Percentiles rank a stretch among this genome's conserved stretches.
Conservation (phyloP, 2,113 vertebrate genomes). For the Ancistrus triradiatus region DNA sequence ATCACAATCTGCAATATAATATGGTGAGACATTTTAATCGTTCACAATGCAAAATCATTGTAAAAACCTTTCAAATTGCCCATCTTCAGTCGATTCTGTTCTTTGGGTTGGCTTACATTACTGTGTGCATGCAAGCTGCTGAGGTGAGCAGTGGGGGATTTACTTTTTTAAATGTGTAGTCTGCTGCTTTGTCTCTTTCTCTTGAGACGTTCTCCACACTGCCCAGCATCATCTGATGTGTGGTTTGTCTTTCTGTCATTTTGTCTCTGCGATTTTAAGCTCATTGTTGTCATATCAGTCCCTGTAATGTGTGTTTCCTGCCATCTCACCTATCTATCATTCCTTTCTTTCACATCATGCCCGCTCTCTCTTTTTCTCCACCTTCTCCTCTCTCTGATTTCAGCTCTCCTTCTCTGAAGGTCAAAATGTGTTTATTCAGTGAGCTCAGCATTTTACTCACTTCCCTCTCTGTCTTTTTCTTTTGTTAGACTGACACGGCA, state of each 20-base stretch:
- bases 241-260: constrained; percentile 59
- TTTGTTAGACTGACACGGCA: too few relatives aligned
- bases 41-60: too few relatives aligned
- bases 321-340: constrained; percentile 54
- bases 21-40: too few relatives aligned
- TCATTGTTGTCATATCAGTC: constrained; percentile 58
- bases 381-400: constrained; percentile 11
- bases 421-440: too few relatives aligned
- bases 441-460: too few relatives aligned
- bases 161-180: constrained; percentile 35
- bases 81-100: too few relatives aligned
- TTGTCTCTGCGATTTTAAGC: constrained; percentile 53
- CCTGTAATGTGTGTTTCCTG: constrained; percentile 53
- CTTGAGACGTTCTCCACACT: constrained; percentile 38
- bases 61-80: too few relatives aligned
- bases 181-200: constrained; percentile 45
- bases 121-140: too few relatives aligned
- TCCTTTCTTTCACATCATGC: constrained; percentile 1
- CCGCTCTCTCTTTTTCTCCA: constrained; percentile 42
- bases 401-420: background rate
- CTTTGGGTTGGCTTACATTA: too few relatives aligned
- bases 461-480: too few relatives aligned
- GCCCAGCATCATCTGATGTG: constrained; percentile 45
- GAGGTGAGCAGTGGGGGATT: too few relatives aligned
- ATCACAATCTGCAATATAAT: too few relatives aligned